Base-by-base conservation (phyloP, 2,888 invertebrate genomes). In the Trissonchulus latispiculum region DNA sequence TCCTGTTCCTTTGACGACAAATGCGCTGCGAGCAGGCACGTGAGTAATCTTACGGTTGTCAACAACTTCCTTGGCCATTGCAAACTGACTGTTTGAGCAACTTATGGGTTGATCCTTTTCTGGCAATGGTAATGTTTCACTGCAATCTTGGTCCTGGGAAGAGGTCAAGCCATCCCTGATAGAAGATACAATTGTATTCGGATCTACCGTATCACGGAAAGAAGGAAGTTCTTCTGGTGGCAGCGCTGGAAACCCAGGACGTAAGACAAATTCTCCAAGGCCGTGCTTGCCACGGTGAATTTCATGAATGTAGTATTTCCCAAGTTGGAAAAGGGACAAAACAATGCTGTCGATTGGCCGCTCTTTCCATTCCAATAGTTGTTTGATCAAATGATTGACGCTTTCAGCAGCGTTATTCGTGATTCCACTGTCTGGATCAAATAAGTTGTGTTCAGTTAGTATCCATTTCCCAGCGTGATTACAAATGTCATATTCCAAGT, bases 221-320 rank as follows among this genome's bases (percentile, higher is more conserved):
- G n/a, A n/a, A n/a, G n/a, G n/a, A n/a, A n/a, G n/a, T n/a, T n/a
- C n/a, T n/a, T n/a, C n/a, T n/a, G n/a, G n/a, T n/a, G n/a, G n/a
- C n/a, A n/a, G n/a, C n/a, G n/a, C n/a, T n/a, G n/a, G 15, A 28
- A 18, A 64, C 8, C 64, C 64, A 18, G 29, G 29, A 18, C 64
- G 8, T 15, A 64, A 33, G 8, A 15, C 28, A 29, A 18, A 64
- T 18, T 64, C 28, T 28, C 64, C 64, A 18, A 64, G 29, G 8
- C 64, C 64, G 28, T 64, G 64, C 28, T 64, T 64, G 8, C 64
- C 64, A 64, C 64, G 64, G 18, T 15, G 8, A 18, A 64, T 64
- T 64, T 64, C 64, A 64, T 28, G 8, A 64, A 8, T 33, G 33
- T 64, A n/a, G 28, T 64, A 64, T 64, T 29, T 8, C 18, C 8